Evolutionary conservation across 2,113 vertebrate genomes (phyloP).

Genomic region (Apteryx mantelli): DNA sequence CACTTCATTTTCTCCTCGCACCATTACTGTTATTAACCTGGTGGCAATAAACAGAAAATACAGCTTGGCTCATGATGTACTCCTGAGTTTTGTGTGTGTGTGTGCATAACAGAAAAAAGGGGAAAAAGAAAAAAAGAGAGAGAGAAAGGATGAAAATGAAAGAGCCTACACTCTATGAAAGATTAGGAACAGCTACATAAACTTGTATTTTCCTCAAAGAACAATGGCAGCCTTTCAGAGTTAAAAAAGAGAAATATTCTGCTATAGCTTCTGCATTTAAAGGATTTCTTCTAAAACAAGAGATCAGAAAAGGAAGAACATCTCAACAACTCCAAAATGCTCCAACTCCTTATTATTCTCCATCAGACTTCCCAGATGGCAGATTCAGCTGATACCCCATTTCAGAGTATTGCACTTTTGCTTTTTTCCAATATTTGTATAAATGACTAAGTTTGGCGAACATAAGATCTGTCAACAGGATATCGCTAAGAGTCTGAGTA

Average conservation of each 20-base stretch:
- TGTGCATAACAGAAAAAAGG: background rate
- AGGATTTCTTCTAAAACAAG: background rate
- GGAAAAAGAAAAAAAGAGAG: background rate
- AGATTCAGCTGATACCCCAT: background rate
- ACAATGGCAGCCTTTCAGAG: background rate
- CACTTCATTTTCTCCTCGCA: constrained; percentile 77
- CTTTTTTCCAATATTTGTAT: background rate
- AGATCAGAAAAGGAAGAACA: background rate
- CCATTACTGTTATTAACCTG: constrained; percentile 82
- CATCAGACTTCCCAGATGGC: background rate
- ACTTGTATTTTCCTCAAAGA: constrained; percentile 11
- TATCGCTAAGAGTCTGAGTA: background rate
- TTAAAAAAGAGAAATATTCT: background rate
- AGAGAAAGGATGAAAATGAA: constrained; percentile 5
- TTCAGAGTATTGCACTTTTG: background rate
- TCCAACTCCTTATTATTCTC: constrained; percentile 2
- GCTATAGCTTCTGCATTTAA: background rate
- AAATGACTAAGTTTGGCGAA: background rate
- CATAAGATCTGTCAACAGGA: background rate
- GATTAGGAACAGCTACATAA: background rate
- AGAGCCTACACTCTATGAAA: background rate
- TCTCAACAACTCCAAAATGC: background rate
- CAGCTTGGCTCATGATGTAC: constrained; percentile 57
- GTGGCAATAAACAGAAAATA: constrained; percentile 80
- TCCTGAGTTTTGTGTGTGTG: background rate